phyloP scores from a whole-genome alignment of 2,797 vertebrate genomes.

The Schizopygopsis pylzovi region DNA sequence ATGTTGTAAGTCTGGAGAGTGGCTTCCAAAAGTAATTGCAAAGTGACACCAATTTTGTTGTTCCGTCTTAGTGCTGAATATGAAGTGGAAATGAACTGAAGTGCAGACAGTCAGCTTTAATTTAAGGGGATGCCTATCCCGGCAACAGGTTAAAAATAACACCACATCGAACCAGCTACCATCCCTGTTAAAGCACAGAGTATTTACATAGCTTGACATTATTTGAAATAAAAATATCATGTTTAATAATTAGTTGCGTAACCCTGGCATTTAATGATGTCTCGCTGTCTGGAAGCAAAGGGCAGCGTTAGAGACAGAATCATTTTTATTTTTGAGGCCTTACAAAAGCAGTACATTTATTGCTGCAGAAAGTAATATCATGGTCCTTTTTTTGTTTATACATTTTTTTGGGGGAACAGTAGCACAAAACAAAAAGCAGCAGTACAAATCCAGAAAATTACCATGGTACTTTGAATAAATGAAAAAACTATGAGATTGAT shows the following conservation, averaged over 20 bases:
- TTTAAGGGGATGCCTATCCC: conserved; percentile 21
- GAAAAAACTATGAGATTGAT: not conserved
- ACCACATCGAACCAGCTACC: not conserved
- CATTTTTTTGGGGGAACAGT: no score
- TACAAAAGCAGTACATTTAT: not conserved
- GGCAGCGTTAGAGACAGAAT: not conserved
- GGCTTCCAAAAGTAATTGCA: conserved; percentile 30
- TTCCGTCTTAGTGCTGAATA: conserved; percentile 31
- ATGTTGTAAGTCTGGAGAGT: conserved; percentile 4
- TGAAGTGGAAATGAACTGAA: conserved; percentile 42
- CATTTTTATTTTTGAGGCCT: not conserved
- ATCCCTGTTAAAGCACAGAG: not conserved
- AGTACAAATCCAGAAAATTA: no score
- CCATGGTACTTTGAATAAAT: not conserved
- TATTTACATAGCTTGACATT: conserved; percentile 30
- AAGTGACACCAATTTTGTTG: conserved; percentile 47
- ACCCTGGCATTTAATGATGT: conserved; percentile 8
- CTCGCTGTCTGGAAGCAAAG: not conserved
- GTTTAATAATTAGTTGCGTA: conserved; percentile 21
- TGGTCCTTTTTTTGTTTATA: not conserved
- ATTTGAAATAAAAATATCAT: conserved; percentile 10
- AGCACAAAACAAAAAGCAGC: no score
- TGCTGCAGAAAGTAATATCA: not conserved
- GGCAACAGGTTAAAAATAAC: conserved; percentile 22
- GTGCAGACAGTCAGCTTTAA: conserved; percentile 35